These are phyloP conservation scores for Pterocles orientalis DNA, from an alignment of 2,113 vertebrate species.

Conservation along the genomic window DNA sequence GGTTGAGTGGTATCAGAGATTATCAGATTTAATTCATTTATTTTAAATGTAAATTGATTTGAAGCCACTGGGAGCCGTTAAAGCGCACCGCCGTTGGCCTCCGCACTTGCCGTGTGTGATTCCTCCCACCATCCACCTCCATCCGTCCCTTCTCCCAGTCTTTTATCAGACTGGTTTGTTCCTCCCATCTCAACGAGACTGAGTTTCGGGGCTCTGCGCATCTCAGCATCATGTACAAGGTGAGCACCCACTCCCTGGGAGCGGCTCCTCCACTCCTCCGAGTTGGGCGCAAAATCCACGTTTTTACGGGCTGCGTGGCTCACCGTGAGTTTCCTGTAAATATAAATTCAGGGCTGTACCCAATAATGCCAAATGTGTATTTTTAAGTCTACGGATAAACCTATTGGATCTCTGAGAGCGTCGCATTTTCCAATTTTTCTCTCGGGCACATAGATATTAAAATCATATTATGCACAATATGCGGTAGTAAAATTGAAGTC, in stretches of 20 bases:
- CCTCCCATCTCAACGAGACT: neutral
- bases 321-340: neutral
- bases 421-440: constrained; percentile 31
- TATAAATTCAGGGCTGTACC: constrained; percentile 10
- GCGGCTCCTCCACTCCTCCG: neutral
- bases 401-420: constrained; percentile 8
- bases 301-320: neutral
- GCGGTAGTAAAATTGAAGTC: neutral
- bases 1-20: constrained; percentile 64
- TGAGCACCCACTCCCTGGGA: neutral
- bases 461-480: constrained; percentile 2
- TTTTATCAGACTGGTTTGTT: neutral
- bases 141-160: neutral
- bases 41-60: constrained; percentile 70
- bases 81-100: neutral
- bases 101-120: accelerated
- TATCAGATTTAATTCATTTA: constrained; percentile 69
- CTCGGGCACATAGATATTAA: constrained; percentile 28
- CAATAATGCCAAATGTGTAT: constrained; percentile 22
- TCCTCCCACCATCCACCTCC: neutral
- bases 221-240: accelerated
- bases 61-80: constrained; percentile 47
- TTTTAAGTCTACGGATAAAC: constrained; percentile 43
- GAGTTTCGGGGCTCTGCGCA: accelerated
- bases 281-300: neutral